phyloP scores from a whole-genome alignment of 2,113 vertebrate species.

The Candoia aspera region DNA sequence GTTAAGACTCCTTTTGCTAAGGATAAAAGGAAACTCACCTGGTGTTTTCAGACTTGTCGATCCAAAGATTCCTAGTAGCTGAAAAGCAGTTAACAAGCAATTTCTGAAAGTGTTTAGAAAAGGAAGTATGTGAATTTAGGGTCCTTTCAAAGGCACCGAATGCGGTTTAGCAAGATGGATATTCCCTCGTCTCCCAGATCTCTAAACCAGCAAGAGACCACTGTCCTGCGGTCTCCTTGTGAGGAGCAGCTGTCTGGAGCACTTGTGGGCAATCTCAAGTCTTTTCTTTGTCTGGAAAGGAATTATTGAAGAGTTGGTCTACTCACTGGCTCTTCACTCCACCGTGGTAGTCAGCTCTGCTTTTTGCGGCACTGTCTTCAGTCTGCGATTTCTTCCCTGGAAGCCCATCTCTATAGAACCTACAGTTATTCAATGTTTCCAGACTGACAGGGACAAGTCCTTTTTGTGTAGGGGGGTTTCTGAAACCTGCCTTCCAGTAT shows the following conservation, averaged over 20 bases:
- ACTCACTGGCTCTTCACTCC: too few species aligned
- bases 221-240: too few species aligned
- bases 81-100: not conserved
- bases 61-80: not conserved
- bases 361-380: too few species aligned
- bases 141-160: not conserved
- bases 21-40: not conserved
- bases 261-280: too few species aligned
- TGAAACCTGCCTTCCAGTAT: not conserved
- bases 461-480: not conserved
- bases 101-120: not conserved
- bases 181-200: too few species aligned
- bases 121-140: not conserved
- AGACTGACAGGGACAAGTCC: not conserved
- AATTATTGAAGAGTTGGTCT: too few species aligned
- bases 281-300: too few species aligned
- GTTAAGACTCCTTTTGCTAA: not conserved
- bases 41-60: too few species aligned
- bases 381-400: not conserved
- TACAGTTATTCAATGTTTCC: not conserved
- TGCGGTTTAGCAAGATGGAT: not conserved
- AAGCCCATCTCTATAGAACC: not conserved
- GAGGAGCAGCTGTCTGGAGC: too few species aligned
- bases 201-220: too few species aligned
- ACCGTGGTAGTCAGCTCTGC: too few species aligned